These are phyloP conservation scores for Danionella cerebrum DNA, from an alignment of 2,113 vertebrate species.

Conservation along the genomic window DNA sequence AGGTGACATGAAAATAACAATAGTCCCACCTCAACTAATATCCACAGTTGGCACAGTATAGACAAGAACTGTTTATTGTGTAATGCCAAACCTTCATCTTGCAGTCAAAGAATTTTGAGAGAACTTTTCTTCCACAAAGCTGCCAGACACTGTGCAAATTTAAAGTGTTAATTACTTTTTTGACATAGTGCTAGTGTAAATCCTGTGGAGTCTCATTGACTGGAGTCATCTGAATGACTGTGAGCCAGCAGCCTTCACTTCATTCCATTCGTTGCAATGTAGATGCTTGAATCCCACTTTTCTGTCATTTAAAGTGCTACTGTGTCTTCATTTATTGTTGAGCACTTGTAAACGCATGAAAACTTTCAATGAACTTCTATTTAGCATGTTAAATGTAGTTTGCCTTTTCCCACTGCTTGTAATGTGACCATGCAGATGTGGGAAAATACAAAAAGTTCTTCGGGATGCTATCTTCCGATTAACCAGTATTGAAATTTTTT, in stretches of 20 bases:
- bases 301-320: conserved; percentile 69
- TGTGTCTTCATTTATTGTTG: conserved; percentile 62
- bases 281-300: conserved; percentile 64
- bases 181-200: conserved; percentile 31
- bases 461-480: conserved; percentile 16
- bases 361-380: conserved; percentile 43
- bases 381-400: conserved; percentile 67
- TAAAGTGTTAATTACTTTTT: conserved; percentile 36
- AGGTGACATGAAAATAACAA: too few relatives aligned
- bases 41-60: too few relatives aligned
- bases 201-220: conserved; percentile 32
- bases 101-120: too few relatives aligned
- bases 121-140: conserved; percentile 29
- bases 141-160: conserved; percentile 20
- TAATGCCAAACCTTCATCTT: background rate
- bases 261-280: conserved; percentile 37
- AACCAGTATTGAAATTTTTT: too few relatives aligned
- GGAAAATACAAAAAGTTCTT: conserved; percentile 38
- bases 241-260: conserved; percentile 26
- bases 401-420: conserved; percentile 62
- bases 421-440: conserved; percentile 52
- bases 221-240: conserved; percentile 34
- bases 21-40: too few relatives aligned
- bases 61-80: too few relatives aligned
- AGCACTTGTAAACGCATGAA: conserved; percentile 66